Evolutionary conservation across 1,140 invertebrate species (phyloP), one percentile per base, ranked within the genome.

Genomic region (Drosophila truncata): DNA sequence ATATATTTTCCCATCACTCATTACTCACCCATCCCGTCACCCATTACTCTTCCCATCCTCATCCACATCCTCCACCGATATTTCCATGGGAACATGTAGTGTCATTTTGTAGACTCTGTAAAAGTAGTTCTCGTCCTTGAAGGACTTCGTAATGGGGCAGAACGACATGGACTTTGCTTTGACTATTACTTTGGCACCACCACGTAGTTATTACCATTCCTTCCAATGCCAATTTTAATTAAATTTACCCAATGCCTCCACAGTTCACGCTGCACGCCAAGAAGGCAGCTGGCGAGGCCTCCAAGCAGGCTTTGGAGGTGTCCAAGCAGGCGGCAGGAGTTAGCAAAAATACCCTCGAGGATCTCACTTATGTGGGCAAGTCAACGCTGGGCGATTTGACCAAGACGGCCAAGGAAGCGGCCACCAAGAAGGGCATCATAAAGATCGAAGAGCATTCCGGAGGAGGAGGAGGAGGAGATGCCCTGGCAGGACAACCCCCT

Each of bases 311-410:
- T 0, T 85, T 97, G 20, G 97, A 98, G 93, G 97, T 97, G 0
- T 97, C 97, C 70, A 98, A 97, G 92, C 97, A 95, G 47, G 97
- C 96, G 18, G 96, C 97, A 3, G 97, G 96, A 16, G 97, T 97
- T 0, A 97, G 97, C 84, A 97, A 97, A 92, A 97, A 97, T 80
- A 97, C 97, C 0, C 93, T 98, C 2, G 97, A 98, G 80, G 97
- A 98, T 93, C 93, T 98, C 13, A 97, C 97, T 0, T 97, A 97
- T 88, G 97, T 97, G 6, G 95, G 97, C 2, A 97, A 97, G 91
- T 97, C 96, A 29, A 97, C 97, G 4, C 93, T 98, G 39, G 97
- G 96, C 11, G 97, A 98, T 92, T 93, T 98, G n/a, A 98, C 97
- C 0, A 98, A 98, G 92, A 97, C 96, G 87, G 97, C 97, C 5